Conservation (phyloP, 1,140 invertebrate species). For the Magallana gigas region DNA sequence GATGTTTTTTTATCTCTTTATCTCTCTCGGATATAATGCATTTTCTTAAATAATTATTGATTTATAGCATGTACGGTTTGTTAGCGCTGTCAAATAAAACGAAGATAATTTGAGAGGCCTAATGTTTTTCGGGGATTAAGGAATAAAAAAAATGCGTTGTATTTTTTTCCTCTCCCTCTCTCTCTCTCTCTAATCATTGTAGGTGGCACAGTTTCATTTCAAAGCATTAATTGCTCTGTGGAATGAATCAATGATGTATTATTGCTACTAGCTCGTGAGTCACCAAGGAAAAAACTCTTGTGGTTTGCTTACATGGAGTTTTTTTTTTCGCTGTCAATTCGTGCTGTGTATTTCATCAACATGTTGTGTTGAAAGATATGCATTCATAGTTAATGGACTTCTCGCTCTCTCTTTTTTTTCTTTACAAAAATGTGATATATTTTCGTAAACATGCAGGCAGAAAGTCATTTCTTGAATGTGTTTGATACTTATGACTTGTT, state of each 20-base stretch:
- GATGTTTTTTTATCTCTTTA: background rate
- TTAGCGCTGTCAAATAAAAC: slow-evolving; percentile 5
- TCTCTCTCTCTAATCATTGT: background rate
- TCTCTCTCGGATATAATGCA: background rate
- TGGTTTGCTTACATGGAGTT: slow-evolving; percentile 17
- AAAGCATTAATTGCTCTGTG: slow-evolving; percentile 23
- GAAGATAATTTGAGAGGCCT: background rate
- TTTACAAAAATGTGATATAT: too few relatives aligned
- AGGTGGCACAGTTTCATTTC: slow-evolving; percentile 11
- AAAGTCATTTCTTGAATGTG: too few relatives aligned
- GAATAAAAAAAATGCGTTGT: background rate
- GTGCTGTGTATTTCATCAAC: background rate
- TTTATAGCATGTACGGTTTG: background rate
- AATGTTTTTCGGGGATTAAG: background rate
- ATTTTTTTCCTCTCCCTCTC: background rate
- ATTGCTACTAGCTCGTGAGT: slow-evolving; percentile 14
- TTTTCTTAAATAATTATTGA: slow-evolving; percentile 16
- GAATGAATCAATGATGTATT: slow-evolving; percentile 33
- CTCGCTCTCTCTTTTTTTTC: background rate
- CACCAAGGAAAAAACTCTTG: slow-evolving; percentile 10
- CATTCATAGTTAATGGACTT: background rate
- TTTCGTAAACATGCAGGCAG: too few relatives aligned
- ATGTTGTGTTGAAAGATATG: background rate
- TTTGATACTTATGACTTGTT: too few relatives aligned
- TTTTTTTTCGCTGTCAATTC: background rate